Percentiles rank a stretch among this genome's conserved stretches.
phyloP scores from a whole-genome alignment of 2,888 invertebrate species.

The Pantelozetes paolii region DNA sequence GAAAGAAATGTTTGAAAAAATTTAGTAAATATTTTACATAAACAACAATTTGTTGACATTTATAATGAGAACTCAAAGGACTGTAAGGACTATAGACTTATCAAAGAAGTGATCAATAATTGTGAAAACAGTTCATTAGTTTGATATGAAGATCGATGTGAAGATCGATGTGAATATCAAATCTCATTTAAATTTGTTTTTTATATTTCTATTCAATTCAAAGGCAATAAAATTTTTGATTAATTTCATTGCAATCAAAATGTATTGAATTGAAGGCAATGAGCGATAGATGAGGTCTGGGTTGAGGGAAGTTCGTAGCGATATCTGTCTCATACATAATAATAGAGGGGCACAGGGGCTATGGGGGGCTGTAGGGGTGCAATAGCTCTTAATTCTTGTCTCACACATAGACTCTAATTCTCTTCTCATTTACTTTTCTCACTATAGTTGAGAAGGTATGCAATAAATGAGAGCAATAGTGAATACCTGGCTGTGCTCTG shows the following conservation, averaged over 20 bases:
- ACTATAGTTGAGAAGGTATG: neutral
- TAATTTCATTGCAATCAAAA: slow-evolving; percentile 1
- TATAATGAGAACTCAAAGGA: neutral
- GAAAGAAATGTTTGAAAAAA: neutral
- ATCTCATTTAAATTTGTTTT: neutral
- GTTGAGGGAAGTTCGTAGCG: slow-evolving; percentile 29
- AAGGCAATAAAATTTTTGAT: neutral
- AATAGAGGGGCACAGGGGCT: neutral
- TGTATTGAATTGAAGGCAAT: neutral
- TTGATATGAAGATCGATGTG: slow-evolving; percentile 23
- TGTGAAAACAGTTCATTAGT: neutral
- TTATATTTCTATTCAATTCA: neutral
- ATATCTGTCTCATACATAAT: neutral
- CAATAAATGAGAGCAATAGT: neutral
- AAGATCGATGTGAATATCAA: neutral
- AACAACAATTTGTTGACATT: slow-evolving; percentile 12
- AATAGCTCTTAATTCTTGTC: neutral
- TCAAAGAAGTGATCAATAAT: neutral
- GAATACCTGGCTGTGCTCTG: neutral
- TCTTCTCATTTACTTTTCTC: neutral
- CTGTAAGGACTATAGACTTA: no score
- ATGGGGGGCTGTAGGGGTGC: neutral
- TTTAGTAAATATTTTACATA: neutral
- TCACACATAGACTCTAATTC: neutral
- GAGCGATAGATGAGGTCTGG: slow-evolving; percentile 29